Percentiles rank a stretch among this genome's conserved stretches.
phyloP scores from a whole-genome alignment of 2,888 invertebrate species.

The Leptinotarsa peninsularis region DNA sequence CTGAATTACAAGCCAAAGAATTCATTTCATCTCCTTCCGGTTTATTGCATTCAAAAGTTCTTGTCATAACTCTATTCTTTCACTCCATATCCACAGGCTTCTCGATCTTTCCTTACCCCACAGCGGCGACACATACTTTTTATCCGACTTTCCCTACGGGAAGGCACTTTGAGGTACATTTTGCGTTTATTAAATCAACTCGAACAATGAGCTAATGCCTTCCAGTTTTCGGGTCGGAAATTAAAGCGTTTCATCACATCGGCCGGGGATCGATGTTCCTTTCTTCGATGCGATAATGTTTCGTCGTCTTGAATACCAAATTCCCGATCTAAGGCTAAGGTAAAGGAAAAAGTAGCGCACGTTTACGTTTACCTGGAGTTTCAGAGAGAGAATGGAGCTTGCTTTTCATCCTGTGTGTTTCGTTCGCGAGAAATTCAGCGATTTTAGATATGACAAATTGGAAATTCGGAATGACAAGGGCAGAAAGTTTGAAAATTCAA shows the following conservation, averaged over 20 bases:
- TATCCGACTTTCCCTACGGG: neutral
- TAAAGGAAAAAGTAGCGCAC: neutral
- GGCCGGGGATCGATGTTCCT: constrained; percentile 11
- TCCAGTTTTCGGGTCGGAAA: constrained; percentile 56
- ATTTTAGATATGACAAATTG: too few species aligned
- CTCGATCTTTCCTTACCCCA: neutral
- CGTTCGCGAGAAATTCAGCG: too few species aligned
- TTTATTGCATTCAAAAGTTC: too few species aligned
- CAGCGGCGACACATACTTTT: neutral
- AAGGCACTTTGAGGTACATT: constrained; percentile 55
- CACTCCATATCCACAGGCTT: too few species aligned
- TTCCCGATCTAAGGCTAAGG: neutral
- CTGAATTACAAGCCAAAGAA: too few species aligned
- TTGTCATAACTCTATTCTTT: too few species aligned
- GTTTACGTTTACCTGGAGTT: neutral
- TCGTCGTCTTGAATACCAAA: constrained; percentile 32
- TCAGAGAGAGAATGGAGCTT: neutral
- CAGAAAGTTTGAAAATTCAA: too few species aligned
- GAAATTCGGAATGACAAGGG: too few species aligned
- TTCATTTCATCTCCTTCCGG: too few species aligned
- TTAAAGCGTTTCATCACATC: constrained; percentile 57
- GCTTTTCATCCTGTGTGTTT: too few species aligned
- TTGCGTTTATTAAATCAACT: constrained; percentile 57
- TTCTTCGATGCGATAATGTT: constrained; percentile 31
- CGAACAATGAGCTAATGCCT: constrained; percentile 56